Percentiles rank a stretch among this genome's conserved stretches.
Evolutionary conservation across 2,888 invertebrate genomes (phyloP).

Genomic region (Trichacis sp.): DNA sequence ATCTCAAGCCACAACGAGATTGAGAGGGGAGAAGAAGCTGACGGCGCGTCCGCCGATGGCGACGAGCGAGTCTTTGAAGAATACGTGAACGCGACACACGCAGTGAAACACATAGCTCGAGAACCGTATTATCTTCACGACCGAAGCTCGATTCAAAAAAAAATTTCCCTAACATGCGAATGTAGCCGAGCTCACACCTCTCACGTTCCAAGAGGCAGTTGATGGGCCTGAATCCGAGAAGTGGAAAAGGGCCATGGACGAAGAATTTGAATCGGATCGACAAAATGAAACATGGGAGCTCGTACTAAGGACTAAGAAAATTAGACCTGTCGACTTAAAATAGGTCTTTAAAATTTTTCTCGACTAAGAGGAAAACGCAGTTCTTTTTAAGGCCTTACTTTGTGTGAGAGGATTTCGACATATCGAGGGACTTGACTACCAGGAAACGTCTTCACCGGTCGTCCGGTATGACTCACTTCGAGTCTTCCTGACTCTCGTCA

Average conservation of each 20-base stretch:
- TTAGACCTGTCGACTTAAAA: constrained; percentile 18
- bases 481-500: constrained; percentile 29
- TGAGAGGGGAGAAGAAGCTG: no score
- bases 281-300: constrained; percentile 17
- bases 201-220: constrained; percentile 12
- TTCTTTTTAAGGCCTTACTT: constrained; percentile 11
- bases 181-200: background rate
- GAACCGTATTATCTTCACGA: background rate
- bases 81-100: background rate
- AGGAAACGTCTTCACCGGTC: constrained; percentile 39
- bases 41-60: no score
- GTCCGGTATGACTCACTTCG: constrained; percentile 30
- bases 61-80: no score
- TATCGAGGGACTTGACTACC: constrained; percentile 18
- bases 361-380: background rate
- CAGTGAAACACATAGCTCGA: no score
- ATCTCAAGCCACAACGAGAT: no score
- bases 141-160: no score
- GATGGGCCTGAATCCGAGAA: background rate
- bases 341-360: constrained; percentile 20
- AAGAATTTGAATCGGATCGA: constrained; percentile 14
- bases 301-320: background rate
- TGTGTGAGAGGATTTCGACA: constrained; percentile 32
- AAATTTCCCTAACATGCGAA: background rate
- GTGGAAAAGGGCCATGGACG: constrained; percentile 14